Conservation (phyloP, 2,113 vertebrate genomes). For the Falco punctatus region DNA sequence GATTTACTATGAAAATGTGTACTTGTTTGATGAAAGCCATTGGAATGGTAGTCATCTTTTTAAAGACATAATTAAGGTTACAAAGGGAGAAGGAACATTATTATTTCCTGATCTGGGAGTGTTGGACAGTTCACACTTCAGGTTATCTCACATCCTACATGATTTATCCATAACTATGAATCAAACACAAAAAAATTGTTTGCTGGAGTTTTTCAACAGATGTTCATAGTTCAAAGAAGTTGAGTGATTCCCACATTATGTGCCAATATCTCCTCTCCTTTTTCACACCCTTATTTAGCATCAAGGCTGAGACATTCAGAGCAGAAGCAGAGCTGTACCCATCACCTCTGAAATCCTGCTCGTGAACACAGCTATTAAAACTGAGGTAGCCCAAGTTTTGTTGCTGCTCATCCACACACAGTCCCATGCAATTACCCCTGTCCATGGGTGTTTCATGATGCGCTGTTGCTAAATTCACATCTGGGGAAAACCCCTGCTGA, state of each 20-base stretch:
- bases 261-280: neutral
- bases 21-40: neutral
- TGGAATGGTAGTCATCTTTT: neutral
- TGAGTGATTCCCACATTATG: too few species aligned
- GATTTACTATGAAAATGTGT: conserved; percentile 26
- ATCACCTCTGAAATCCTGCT: neutral
- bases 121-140: neutral
- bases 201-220: too few species aligned
- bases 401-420: neutral
- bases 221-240: too few species aligned
- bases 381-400: rapidly evolving
- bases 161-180: neutral
- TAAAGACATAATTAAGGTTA: neutral
- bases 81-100: neutral
- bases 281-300: neutral
- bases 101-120: neutral
- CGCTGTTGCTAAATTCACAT: neutral
- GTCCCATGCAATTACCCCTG: rapidly evolving
- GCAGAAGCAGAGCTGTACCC: rapidly evolving
- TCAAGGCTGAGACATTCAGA: rapidly evolving
- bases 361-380: neutral
- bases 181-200: neutral
- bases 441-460: neutral
- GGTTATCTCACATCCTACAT: neutral
- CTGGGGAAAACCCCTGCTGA: neutral